Base-by-base conservation (phyloP, 2,797 vertebrate genomes). In the Girardinus metallicus region DNA sequence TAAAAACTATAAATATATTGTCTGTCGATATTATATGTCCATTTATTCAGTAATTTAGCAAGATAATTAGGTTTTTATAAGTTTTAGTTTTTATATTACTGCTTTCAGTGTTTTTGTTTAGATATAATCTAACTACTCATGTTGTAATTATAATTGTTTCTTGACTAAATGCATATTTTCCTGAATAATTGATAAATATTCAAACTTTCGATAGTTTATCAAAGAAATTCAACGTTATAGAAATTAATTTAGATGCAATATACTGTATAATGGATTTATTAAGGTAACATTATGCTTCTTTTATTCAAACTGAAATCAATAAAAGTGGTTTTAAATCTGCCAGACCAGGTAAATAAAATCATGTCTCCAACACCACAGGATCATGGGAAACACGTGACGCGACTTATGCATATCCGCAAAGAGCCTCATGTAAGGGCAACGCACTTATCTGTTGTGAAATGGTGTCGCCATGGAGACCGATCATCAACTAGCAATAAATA, bases 391-490 rank as follows among this genome's bases (percentile, higher is more conserved):
- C 82, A 82, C 73, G 83, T 87, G 84, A 83, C 72, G 79, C 80
- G 81, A 88, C 79, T 82, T 83, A 73, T 47, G 74, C 29, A 43
- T 82, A 39, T 83, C 80, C 81, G 73, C 80, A 73, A 80, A 86
- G 47, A 76, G 82, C 81, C 83, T 79, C 51, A 83, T 79, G n/a
- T 83, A 80, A 80, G 79, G 80, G 62, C 77, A 78, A 89, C 41
- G 78, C 85, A 83, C 86, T 90, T 81, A 87, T 90, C 84, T 89
- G 84, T 90, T 93, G 87, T 92, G 86, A 88, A 91, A 91, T 91
- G 88, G 89, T 83, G 87, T 95, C 73, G 77, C 93, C 95, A 95
- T 95, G 94, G 95, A 85, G 94, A 96, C 89, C 79, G 76, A 84
- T 80, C 91, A 86, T 91, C 89, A 70, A 84, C 83, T 77, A 78